Conservation (phyloP, 2,113 vertebrate species). For the Chunga burmeisteri region DNA sequence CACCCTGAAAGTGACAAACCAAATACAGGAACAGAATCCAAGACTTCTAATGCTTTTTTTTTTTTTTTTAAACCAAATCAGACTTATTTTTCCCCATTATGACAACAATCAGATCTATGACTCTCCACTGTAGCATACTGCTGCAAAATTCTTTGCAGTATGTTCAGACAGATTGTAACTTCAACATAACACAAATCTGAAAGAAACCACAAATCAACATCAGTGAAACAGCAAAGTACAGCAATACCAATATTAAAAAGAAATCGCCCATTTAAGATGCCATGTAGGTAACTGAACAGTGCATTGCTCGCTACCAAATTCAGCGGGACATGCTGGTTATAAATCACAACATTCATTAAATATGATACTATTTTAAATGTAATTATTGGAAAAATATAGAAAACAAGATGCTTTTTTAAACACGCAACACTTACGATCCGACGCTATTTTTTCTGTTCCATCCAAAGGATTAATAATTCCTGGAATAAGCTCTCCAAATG, state of each 20-base stretch:
- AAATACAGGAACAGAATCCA: not conserved
- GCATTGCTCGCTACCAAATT: not conserved
- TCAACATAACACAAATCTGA: not conserved
- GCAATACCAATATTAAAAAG: not conserved
- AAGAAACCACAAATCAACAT: not conserved
- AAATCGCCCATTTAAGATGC: not conserved
- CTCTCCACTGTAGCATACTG: not conserved
- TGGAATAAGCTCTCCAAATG: conserved; percentile 92
- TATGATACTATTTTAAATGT: not conserved
- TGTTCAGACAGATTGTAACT: not conserved
- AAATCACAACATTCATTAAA: not conserved
- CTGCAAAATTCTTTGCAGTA: not conserved
- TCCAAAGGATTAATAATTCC: conserved; percentile 95
- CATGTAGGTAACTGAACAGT: not conserved
- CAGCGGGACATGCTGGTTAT: not conserved
- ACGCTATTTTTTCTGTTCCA: conserved; percentile 93
- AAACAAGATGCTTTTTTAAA: not conserved
- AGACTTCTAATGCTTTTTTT: not conserved
- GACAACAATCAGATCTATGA: not conserved
- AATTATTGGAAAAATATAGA: not conserved
- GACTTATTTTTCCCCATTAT: not conserved
- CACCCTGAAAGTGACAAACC: not conserved
- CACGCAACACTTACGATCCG: conserved; percentile 81
- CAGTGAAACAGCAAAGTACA: not conserved
- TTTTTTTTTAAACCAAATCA: not conserved